phyloP scores from a whole-genome alignment of 2,888 invertebrate genomes.

The Pollenia amentaria region DNA sequence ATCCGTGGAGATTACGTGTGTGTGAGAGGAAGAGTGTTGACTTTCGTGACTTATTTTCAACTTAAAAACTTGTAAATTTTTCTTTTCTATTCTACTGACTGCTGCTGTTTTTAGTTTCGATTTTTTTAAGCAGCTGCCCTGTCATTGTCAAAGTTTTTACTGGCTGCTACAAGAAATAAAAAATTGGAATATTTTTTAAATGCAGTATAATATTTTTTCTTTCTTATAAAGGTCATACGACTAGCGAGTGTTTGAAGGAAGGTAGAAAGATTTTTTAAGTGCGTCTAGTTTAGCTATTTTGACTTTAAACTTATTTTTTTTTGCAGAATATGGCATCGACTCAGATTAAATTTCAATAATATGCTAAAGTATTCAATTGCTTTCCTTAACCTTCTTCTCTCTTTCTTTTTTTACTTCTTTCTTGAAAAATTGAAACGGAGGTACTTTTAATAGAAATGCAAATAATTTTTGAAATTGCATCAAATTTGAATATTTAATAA shows the following conservation, averaged over 20 bases:
- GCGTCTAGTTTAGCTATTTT: slow-evolving; percentile 24
- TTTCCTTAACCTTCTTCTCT: neutral
- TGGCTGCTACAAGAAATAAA: neutral
- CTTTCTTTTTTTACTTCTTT: too few relatives aligned
- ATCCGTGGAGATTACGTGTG: neutral
- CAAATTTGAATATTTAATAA: neutral
- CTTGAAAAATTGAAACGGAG: neutral
- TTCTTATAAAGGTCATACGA: neutral
- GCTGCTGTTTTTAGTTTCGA: neutral
- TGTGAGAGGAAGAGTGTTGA: neutral
- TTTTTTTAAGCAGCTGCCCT: neutral
- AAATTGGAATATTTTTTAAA: slow-evolving; percentile 20
- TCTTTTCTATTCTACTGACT: neutral
- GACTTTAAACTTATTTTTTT: neutral
- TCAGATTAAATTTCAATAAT: slow-evolving; percentile 15
- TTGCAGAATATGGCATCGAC: neutral
- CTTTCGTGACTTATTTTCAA: slow-evolving; percentile 7
- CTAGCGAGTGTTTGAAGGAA: neutral
- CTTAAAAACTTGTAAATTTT: slow-evolving; percentile 13
- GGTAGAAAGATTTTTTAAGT: neutral
- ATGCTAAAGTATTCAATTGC: slow-evolving; percentile 21
- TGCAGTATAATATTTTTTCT: neutral
- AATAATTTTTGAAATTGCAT: neutral
- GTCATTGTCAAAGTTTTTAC: slow-evolving; percentile 3
- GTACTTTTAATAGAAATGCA: slow-evolving; percentile 24